Evolutionary conservation across 2,888 invertebrate genomes (phyloP), one percentile per base, ranked within the genome.

Genomic region (Athalia circularis): DNA sequence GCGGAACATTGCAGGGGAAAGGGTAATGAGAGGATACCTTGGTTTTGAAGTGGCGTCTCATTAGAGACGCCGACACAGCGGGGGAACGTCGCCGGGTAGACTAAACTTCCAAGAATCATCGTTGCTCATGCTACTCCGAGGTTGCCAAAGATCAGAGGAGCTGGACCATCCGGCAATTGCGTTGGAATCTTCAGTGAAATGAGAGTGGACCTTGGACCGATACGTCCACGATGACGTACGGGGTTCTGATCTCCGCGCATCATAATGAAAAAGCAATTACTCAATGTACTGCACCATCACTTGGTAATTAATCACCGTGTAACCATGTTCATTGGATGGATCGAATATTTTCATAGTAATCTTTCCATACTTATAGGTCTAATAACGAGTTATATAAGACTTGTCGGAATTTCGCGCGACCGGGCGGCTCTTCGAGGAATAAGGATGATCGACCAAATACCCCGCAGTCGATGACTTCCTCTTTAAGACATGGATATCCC

Each of bases 11-110:
- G 15, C 29, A 29, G 29, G 64, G 29, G 62, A 52, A 62, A 75
- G 75, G 75, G 75, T 75, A 75, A 75, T 75, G 75, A 75, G 62
- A n/a, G 29, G 75, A 75, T 75, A 64, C 61, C 50, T 62, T 15
- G 62, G 52, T 50, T 62, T n/a, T 5, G 50, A 64, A 75, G 75
- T 75, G 75, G 75, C 45, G 64, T 62, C 13, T 75, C 75, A 75
- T 75, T 75, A 75, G 62, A 75, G 62, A n/a, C 48, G 64, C 75
- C 75, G 75, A 75, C 75, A 64, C 75, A 75, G 75, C 75, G 62
- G 75, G 75, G 13, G 62, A 15, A 62, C 75, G 75, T 62, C 75
- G 61, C 62, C 62, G 62, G 50, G 72, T 59, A 48, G 48, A 52
- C 62, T 75, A n/a, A 75, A 50, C 75, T 75, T 75, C 75, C 75